Base-by-base conservation (phyloP, 64 coral and sea anemone species). In the Pachyseris speciosa region DNA sequence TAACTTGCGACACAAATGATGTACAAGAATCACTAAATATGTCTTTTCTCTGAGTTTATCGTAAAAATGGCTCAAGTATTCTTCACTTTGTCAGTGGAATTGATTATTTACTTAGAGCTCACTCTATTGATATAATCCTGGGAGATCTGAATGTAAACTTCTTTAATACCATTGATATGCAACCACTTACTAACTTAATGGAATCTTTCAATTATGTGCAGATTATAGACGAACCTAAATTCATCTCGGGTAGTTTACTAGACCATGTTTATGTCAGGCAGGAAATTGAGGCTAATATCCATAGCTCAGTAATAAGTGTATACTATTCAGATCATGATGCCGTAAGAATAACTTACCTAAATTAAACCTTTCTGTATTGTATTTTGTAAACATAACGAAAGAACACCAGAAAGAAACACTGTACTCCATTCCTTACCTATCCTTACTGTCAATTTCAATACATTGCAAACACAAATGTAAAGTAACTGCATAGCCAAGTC, bases 301-400 rank as follows among this genome's bases (percentile, higher is more conserved):
- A 83, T 17, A 32, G 38, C 49, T 83, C 51, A 61, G 79, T 83
- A 31, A 40, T 64, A 25, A 53, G 49, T 59, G 58, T 61, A 32
- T 83, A 61, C 32, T 83, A 63, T 63, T 83, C 51, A 39, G 79
- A 83, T 39, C 79, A 83, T 64, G 58, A 83, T 58, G 49, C 79
- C 38, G 79, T 83, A 17, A 83, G 49, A 78, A 78, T 78, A 48
- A 0, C 44, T 41, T 48, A 48, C 26, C 37, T 24, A 49, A 41
- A 48, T 30, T 78, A 78, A 53, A 53, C 50, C 13, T 53, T 53
- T 53, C 50, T 53, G 67, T 37, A 41, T 70, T 70, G 4, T 37
- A 39, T 70, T 38, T 70, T 34, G 32, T 70, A 70, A 13, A 53
- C 50, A 15, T 53, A 53, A 53, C 11, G 50, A 53, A 53, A 53